phyloP scores from a whole-genome alignment of 2,113 vertebrate species.

The Ahaetulla prasina region DNA sequence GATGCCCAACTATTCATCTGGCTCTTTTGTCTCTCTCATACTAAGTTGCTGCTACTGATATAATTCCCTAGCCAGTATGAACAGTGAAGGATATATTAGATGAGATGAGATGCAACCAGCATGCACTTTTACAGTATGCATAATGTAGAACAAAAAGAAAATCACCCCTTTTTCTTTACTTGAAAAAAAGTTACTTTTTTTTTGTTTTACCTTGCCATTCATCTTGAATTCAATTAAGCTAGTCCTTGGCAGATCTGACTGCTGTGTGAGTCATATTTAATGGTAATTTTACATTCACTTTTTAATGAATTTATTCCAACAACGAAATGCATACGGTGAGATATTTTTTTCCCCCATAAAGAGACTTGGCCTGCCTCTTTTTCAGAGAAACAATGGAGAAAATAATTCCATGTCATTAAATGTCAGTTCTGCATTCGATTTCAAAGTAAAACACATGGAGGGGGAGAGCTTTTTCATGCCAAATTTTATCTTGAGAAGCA shows the following conservation, averaged over 20 bases:
- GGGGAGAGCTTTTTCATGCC: background rate
- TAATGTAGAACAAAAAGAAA: background rate
- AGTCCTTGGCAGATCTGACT: slow-evolving; percentile 48
- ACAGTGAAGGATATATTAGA: background rate
- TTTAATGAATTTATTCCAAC: slow-evolving; percentile 58
- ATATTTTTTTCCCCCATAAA: slow-evolving; percentile 35
- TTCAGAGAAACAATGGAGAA: background rate
- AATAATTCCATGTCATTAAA: background rate
- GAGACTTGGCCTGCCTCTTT: slow-evolving; percentile 21
- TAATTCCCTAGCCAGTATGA: background rate
- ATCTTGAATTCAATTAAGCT: slow-evolving; percentile 51
- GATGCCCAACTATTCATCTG: background rate
- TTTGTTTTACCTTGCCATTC: background rate
- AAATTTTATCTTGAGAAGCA: background rate
- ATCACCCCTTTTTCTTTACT: slow-evolving; percentile 6
- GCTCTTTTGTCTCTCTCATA: background rate
- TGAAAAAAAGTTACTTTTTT: slow-evolving; percentile 13
- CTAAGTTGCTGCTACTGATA: background rate
- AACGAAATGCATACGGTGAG: slow-evolving; percentile 44
- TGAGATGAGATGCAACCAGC: background rate
- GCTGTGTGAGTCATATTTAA: slow-evolving; percentile 64
- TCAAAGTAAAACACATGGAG: background rate
- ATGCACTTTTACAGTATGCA: background rate
- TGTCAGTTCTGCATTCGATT: too few relatives aligned
- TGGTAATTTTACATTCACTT: slow-evolving; percentile 54